These are phyloP conservation scores for Psephotus haematonotus DNA, from an alignment of 2,113 vertebrate genomes.

Conservation along the genomic window DNA sequence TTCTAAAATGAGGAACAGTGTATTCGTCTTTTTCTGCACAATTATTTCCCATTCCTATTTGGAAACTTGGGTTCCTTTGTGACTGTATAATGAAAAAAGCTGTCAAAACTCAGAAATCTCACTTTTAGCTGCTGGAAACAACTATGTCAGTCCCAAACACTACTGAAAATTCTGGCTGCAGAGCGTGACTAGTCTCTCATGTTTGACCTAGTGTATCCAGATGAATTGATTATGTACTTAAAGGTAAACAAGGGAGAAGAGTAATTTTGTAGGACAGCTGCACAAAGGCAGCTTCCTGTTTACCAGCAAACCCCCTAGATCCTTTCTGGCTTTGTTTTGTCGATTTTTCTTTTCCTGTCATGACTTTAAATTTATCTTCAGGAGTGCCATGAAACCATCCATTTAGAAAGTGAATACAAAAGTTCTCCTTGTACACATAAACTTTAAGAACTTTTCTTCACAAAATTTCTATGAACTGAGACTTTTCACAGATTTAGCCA, in stretches of 20 bases:
- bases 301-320: neutral
- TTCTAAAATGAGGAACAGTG: neutral
- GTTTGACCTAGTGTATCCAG: neutral
- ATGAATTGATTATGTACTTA: slow-evolving; percentile 44
- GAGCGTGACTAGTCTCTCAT: neutral
- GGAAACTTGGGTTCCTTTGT: neutral
- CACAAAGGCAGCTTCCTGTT: slow-evolving; percentile 48
- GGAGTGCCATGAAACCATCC: neutral
- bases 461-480: neutral
- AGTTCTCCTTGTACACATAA: neutral
- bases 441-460: neutral
- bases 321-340: slow-evolving; percentile 1
- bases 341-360: neutral
- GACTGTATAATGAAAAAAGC: neutral
- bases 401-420: neutral
- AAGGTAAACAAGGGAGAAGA: slow-evolving; percentile 38
- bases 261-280: slow-evolving; percentile 36
- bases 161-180: slow-evolving; percentile 1
- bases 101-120: neutral
- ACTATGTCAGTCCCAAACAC: neutral
- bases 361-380: neutral
- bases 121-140: neutral
- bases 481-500: neutral
- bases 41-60: neutral
- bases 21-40: neutral